phyloP scores from a whole-genome alignment of 2,888 invertebrate genomes.

The Lasioglossum oenotherae region DNA sequence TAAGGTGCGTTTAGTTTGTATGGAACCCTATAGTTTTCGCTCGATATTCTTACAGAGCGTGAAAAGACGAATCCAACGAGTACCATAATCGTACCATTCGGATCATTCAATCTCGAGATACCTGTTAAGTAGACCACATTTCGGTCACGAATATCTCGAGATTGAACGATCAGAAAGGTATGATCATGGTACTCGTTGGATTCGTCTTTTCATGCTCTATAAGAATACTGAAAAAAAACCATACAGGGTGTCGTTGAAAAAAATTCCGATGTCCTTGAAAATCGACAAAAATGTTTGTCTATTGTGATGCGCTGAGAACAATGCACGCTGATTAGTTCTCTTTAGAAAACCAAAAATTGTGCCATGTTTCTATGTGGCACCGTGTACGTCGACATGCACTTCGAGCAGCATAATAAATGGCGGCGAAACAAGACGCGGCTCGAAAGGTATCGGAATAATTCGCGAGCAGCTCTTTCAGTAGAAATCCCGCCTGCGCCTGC shows the following conservation, averaged over 20 bases:
- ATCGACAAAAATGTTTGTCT: neutral
- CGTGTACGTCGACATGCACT: neutral
- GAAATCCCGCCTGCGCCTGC: conserved; percentile 31
- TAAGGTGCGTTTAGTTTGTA: neutral
- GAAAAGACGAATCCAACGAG: neutral
- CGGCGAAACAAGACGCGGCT: conserved; percentile 26
- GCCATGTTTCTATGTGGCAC: neutral
- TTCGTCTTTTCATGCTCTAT: neutral
- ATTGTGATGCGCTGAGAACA: neutral
- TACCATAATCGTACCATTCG: neutral
- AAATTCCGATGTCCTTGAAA: neutral
- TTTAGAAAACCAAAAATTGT: neutral
- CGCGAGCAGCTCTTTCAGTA: conserved; percentile 21
- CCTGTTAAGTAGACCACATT: neutral
- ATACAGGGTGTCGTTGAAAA: neutral
- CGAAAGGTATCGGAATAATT: conserved; percentile 37
- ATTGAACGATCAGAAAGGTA: neutral
- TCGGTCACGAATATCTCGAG: neutral
- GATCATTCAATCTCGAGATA: neutral
- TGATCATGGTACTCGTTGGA: neutral
- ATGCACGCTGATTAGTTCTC: neutral
- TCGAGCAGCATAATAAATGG: conserved; percentile 45
- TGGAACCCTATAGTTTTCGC: neutral
- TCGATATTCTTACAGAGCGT: neutral
- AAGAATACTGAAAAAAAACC: neutral